Conservation (phyloP, 2,113 vertebrate genomes). For the Nymphicus hollandicus region DNA sequence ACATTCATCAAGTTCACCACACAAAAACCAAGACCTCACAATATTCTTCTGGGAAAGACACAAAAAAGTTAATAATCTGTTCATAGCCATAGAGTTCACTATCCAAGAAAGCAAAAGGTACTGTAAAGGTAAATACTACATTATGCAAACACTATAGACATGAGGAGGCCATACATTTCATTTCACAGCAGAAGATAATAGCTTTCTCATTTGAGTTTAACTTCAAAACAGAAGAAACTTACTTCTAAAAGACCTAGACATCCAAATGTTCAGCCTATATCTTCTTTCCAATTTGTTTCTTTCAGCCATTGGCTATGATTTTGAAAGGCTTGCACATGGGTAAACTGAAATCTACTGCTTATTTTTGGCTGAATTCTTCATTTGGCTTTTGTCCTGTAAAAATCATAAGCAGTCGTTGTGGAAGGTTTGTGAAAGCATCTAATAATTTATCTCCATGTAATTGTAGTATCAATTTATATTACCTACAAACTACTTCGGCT, state of each 20-base stretch:
- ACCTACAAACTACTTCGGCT: background rate
- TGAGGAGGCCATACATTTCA: background rate
- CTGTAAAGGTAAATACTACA: background rate
- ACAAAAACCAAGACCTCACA: background rate
- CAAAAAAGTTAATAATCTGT: constrained; percentile 43
- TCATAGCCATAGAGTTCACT: background rate
- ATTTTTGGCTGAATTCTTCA: background rate
- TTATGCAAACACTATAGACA: background rate
- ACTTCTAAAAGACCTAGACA: background rate
- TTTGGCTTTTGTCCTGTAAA: background rate
- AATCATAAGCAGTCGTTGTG: background rate
- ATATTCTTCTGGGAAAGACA: constrained; percentile 37
- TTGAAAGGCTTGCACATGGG: background rate
- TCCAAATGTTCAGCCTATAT: background rate
- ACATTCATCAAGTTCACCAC: constrained; percentile 44
- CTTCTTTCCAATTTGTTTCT: background rate
- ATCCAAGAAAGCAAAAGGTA: background rate
- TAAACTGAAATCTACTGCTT: background rate
- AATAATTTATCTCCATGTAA: background rate
- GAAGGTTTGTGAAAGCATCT: background rate
- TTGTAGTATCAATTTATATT: background rate
- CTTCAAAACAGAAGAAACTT: background rate
- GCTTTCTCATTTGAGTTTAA: background rate
- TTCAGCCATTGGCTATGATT: background rate
- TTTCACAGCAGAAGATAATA: background rate